These are phyloP conservation scores for Pampus argenteus DNA, from an alignment of 2,797 vertebrate species.

Conservation along the genomic window DNA sequence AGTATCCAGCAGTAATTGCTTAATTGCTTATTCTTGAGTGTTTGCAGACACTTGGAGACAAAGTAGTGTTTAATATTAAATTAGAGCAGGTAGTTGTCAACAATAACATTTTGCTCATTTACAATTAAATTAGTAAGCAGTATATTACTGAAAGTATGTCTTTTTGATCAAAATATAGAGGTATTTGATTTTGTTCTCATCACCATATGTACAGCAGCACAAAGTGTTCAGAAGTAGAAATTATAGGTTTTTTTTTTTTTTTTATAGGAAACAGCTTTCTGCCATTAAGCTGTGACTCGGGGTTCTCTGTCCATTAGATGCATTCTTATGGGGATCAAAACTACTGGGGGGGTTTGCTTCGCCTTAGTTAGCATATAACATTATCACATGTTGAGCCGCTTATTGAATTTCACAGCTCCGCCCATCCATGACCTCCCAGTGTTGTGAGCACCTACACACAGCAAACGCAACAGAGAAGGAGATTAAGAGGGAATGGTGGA, in stretches of 20 bases:
- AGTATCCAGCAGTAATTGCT: background rate
- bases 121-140: no score
- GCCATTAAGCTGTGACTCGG: constrained; percentile 50
- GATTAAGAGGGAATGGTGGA: constrained; percentile 4
- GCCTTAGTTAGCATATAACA: constrained; percentile 55
- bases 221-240: background rate
- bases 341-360: constrained; percentile 28
- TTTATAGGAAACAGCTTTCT: constrained; percentile 18
- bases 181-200: background rate
- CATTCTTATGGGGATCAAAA: constrained; percentile 62
- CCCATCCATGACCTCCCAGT: constrained; percentile 49
- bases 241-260: background rate
- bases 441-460: constrained; percentile 51
- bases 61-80: no score
- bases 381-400: constrained; percentile 76
- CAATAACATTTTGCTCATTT: no score
- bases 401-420: constrained; percentile 74
- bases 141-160: background rate
- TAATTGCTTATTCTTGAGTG: no score
- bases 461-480: background rate
- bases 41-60: no score
- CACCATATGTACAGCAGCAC: background rate
- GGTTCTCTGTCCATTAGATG: constrained; percentile 44
- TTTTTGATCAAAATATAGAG: background rate
- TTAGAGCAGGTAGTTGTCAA: no score